Percentiles rank a stretch among this genome's conserved stretches.
Conservation (phyloP, 2,888 invertebrate species). For the Microplitis manilae region DNA sequence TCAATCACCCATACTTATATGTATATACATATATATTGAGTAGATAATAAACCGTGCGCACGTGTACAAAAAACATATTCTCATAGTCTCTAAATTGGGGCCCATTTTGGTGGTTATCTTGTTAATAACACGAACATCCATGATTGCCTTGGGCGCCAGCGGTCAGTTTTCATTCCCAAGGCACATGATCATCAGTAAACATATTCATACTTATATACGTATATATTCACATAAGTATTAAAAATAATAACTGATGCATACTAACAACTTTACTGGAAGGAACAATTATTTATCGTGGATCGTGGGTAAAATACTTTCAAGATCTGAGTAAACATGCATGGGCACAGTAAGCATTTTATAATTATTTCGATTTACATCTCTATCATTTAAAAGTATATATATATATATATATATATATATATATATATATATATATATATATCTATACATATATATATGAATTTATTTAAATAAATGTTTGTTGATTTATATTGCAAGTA, state of each 20-base stretch:
- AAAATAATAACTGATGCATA: conserved; percentile 1
- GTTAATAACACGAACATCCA: neutral
- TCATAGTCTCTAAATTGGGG: neutral
- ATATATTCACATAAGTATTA: neutral
- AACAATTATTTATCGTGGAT: neutral
- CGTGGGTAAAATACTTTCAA: neutral
- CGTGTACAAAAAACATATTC: neutral
- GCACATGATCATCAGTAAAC: neutral
- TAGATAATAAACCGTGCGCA: neutral
- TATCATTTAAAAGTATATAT: neutral
- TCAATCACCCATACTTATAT: neutral
- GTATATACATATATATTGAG: neutral
- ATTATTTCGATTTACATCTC: neutral
- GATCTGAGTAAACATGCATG: neutral
- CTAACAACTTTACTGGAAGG: neutral
- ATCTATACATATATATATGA: too few relatives aligned
- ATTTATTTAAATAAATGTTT: too few relatives aligned
- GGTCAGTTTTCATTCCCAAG: neutral
- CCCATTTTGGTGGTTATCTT: neutral
- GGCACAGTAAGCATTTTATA: neutral
- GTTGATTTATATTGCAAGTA: too few relatives aligned
- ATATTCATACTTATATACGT: neutral
- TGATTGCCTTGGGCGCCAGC: neutral
- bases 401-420: too few relatives aligned
- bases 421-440: too few relatives aligned